These are phyloP conservation scores for Lomographa bimaculata DNA, from an alignment of 2,888 invertebrate species.

Conservation along the genomic window DNA sequence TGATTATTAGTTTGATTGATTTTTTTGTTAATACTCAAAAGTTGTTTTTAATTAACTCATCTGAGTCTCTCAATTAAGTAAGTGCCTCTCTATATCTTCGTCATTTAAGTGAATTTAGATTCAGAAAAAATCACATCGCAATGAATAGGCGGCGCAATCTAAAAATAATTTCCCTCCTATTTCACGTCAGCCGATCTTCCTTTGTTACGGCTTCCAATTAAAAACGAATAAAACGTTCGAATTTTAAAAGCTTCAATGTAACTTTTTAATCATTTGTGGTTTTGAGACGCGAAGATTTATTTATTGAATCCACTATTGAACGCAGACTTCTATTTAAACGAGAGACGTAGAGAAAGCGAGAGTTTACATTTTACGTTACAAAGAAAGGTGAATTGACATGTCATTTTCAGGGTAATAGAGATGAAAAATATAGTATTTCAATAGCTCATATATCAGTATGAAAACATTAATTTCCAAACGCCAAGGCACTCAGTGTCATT, in stretches of 20 bases:
- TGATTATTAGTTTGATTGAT: no score
- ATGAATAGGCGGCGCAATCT: conserved; percentile 28
- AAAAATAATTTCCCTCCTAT: conserved; percentile 48
- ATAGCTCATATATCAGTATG: no score
- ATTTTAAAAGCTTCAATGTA: conserved; percentile 48
- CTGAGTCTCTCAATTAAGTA: no score
- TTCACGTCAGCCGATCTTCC: conserved; percentile 58
- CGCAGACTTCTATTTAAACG: conserved; percentile 13
- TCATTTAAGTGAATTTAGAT: no score
- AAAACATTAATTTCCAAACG: no score
- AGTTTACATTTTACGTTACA: conserved; percentile 10
- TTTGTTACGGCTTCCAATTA: conserved; percentile 66
- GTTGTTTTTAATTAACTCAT: no score
- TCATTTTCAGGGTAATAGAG: conserved; percentile 17
- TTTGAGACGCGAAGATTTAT: conserved; percentile 23
- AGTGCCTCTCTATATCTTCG: no score
- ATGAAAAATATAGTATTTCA: conserved; percentile 12
- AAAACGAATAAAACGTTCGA: conserved; percentile 51
- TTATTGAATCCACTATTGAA: conserved; percentile 12
- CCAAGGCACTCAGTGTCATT: no score
- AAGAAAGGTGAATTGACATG: no score
- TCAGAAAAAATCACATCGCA: no score
- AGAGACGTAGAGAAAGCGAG: conserved; percentile 6
- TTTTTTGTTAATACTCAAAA: no score
- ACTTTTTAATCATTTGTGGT: conserved; percentile 36